phyloP scores from a whole-genome alignment of 2,113 vertebrate species.

The Strix aluco region DNA sequence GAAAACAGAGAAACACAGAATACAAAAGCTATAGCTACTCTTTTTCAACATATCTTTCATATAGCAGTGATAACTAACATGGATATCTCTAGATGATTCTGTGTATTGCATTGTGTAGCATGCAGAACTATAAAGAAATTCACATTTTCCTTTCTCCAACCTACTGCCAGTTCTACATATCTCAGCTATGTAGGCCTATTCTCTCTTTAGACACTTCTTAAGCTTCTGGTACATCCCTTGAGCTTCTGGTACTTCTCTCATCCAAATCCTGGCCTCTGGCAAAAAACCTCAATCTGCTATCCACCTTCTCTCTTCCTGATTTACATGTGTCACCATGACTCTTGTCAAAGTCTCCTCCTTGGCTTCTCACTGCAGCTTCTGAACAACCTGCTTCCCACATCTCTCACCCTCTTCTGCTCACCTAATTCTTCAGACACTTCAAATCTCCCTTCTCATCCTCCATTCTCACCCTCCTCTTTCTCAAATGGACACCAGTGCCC shows the following conservation, averaged over 20 bases:
- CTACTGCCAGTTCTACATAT: background rate
- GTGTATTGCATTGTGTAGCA: background rate
- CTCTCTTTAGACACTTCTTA: background rate
- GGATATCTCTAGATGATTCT: background rate
- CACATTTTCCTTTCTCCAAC: background rate
- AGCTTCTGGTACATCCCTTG: background rate
- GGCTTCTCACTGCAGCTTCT: background rate
- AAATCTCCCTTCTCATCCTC: background rate
- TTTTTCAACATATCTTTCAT: background rate
- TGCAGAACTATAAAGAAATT: background rate
- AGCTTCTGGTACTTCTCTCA: background rate
- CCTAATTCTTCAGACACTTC: background rate
- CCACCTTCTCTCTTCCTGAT: background rate
- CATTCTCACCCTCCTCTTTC: background rate
- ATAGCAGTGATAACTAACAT: background rate
- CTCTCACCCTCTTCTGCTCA: background rate
- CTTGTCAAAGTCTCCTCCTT: background rate
- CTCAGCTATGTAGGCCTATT: background rate
- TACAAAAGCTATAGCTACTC: background rate
- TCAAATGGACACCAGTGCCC: background rate
- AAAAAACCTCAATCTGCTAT: background rate
- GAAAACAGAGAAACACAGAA: background rate
- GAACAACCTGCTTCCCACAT: rapidly evolving
- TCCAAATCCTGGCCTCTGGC: background rate
- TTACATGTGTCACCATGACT: background rate